A percentile compares a stretch with the other conserved stretches of the same genome.
Conservation (phyloP, 1,140 invertebrate genomes). For the Apocrypta bakeri region DNA sequence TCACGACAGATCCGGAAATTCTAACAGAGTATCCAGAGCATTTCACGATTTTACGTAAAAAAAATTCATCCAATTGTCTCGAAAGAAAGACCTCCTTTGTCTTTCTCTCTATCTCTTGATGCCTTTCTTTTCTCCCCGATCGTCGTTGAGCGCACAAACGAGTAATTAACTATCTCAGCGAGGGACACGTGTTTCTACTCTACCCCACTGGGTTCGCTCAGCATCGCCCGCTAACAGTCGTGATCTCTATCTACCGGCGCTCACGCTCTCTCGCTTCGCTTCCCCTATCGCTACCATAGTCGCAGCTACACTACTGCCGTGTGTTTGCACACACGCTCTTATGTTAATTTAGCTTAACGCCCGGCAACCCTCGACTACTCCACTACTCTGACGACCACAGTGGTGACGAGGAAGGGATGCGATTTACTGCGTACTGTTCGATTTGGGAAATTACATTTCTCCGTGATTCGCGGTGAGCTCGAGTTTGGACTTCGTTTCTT, state of each 20-base stretch:
- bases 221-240: constrained; percentile 42
- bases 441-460: too few species aligned
- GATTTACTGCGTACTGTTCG: too few species aligned
- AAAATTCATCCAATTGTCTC: constrained; percentile 42
- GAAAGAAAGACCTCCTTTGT: too few species aligned
- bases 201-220: constrained; percentile 22
- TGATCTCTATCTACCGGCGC: constrained; percentile 49
- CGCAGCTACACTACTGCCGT: constrained; percentile 57
- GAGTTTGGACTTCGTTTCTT: too few species aligned
- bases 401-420: too few species aligned
- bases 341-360: constrained; percentile 74
- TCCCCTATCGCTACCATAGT: constrained; percentile 17
- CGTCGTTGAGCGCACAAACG: constrained; percentile 69
- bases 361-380: constrained; percentile 57
- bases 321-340: constrained; percentile 74
- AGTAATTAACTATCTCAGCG: constrained; percentile 73
- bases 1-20: too few species aligned
- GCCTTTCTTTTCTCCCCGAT: constrained; percentile 15
- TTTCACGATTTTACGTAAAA: constrained; percentile 17
- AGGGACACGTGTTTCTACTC: constrained; percentile 70
- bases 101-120: neutral
- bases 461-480: too few species aligned
- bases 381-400: neutral
- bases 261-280: constrained; percentile 47
- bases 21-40: too few species aligned